Evolutionary conservation across 2,888 invertebrate genomes (phyloP), one percentile per base, ranked within the genome.

Genomic region (Acrobasis consociella): DNA sequence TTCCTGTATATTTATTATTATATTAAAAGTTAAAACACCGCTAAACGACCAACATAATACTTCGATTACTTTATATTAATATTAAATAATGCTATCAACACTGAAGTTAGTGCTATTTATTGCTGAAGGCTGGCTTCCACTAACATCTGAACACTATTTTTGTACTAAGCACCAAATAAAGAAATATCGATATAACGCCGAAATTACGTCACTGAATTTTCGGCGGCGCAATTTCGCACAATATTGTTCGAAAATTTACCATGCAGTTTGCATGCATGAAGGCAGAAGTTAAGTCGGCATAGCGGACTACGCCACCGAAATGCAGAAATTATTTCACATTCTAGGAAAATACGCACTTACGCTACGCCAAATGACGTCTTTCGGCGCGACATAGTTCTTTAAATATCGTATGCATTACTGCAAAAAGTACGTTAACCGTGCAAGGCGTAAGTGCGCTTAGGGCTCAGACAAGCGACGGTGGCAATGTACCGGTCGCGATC

Each of bases 91-190:
- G 51, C 60, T 60, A 60, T n/a, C 38, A 49, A 58, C 46, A 31
- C 16, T 50, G 50, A 50, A 59, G 50, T 31, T 49, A 59, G 49
- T 37, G 22, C 16, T 51, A 17, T 38, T 59, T 60, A 60, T 60
- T 60, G 60, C 60, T 60, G 60, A 17, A 39, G 39, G 31, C 52
- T n/a, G 11, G n/a, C 13, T 16, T 39, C 46, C 58, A 17, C 42
- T 46, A 38, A 62, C 49, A 49, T n/a, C 50, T 22, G 61, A 64
- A 62, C 55, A 42, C 31, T 5, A 52, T 17, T 31, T 65, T 68
- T 62, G 63, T 64, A 66, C 64, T 62, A 64, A 67, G 65, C 64
- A 68, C 67, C 68, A 62, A 63, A 38, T 46, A 9, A 58, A 53
- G 37, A 37, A 38, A 9, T 13, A 52, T 22, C 17, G 22, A 11